phyloP scores from a whole-genome alignment of 2,888 invertebrate genomes.

The Rhopalosiphum nymphaeae region DNA sequence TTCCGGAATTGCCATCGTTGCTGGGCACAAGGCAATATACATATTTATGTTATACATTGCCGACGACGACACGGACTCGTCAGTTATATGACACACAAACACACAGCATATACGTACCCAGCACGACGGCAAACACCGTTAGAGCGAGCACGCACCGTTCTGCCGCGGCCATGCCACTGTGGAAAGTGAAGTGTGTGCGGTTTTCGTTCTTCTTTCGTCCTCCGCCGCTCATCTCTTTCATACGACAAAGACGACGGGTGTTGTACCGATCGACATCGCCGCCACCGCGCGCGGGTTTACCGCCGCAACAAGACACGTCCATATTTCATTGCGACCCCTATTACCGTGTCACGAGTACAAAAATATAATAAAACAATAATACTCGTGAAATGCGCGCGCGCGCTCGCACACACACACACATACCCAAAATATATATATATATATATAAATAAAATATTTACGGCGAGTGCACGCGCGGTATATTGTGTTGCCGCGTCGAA shows the following conservation, averaged over 20 bases:
- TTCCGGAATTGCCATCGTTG: background rate
- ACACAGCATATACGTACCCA: background rate
- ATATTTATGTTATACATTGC: background rate
- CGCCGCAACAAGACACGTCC: background rate
- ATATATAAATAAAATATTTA: background rate
- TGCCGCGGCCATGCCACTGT: background rate
- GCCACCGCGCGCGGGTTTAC: background rate
- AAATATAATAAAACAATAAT: constrained; percentile 3
- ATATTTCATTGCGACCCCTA: constrained; percentile 17
- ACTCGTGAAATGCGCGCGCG: background rate
- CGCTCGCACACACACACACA: background rate
- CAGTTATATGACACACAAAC: background rate
- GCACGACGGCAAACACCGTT: background rate
- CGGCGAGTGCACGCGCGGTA: background rate
- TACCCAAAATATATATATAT: background rate
- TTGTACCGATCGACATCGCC: background rate
- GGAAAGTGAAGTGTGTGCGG: background rate
- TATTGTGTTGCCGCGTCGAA: background rate
- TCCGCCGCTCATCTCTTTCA: background rate
- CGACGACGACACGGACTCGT: background rate
- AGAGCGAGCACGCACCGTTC: background rate
- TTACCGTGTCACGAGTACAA: background rate
- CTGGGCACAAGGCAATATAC: background rate
- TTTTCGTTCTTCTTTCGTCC: background rate
- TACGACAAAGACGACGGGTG: background rate